These are phyloP conservation scores for Coptotermes formosanus DNA, from an alignment of 1,140 invertebrate genomes.

Conservation along the genomic window DNA sequence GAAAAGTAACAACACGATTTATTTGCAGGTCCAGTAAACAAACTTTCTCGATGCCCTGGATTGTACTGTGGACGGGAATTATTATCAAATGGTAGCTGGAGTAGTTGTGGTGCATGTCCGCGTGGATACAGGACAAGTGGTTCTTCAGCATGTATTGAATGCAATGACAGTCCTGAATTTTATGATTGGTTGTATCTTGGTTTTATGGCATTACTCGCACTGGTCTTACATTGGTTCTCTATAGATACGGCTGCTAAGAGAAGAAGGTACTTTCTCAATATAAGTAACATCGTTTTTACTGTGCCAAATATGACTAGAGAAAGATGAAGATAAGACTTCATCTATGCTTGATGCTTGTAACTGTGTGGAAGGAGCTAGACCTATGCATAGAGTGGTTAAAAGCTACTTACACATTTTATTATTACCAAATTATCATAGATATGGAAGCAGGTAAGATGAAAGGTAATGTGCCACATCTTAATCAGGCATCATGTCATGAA, in stretches of 20 bases:
- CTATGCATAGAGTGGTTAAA: too few species aligned
- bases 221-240: conserved; percentile 88
- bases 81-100: conserved; percentile 65
- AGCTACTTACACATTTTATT: too few species aligned
- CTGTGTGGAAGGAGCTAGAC: too few species aligned
- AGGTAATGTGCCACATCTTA: too few species aligned
- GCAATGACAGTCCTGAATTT: conserved; percentile 71
- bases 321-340: too few species aligned
- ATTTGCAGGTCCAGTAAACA: conserved; percentile 20
- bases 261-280: conserved; percentile 55
- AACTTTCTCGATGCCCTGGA: conserved; percentile 68
- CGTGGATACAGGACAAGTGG: conserved; percentile 70
- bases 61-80: conserved; percentile 78
- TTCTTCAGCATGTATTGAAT: conserved; percentile 70
- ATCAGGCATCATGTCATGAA: too few species aligned
- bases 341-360: too few species aligned
- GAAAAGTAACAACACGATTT: too few species aligned
- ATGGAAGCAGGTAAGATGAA: too few species aligned
- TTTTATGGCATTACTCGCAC: conserved; percentile 84
- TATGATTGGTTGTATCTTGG: conserved; percentile 94
- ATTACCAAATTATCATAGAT: too few species aligned
- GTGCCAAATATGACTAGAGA: too few species aligned
- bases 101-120: conserved; percentile 82
- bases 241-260: conserved; percentile 81
- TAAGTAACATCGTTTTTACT: too few species aligned